Percentiles rank a stretch among this genome's conserved stretches.
phyloP scores from a whole-genome alignment of 1,140 invertebrate genomes.

The Octopus sinensis region DNA sequence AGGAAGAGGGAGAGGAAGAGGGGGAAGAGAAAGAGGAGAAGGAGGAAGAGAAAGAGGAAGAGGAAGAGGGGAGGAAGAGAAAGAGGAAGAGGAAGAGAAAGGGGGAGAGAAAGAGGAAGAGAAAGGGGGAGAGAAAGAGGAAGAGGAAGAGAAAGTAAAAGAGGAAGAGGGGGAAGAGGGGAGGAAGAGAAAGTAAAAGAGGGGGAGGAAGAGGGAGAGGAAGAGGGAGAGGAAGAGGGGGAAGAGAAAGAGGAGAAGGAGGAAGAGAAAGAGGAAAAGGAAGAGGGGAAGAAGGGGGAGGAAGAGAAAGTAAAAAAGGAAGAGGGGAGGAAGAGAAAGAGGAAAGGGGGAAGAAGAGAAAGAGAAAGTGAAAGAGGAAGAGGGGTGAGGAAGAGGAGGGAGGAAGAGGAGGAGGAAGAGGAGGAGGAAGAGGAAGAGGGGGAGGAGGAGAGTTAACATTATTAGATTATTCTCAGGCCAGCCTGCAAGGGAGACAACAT shows the following conservation, averaged over 20 bases:
- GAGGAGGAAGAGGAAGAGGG: constrained; percentile 14
- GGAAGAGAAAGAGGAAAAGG: not conserved
- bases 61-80: constrained; percentile 21
- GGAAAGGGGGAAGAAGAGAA: not conserved
- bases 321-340: constrained; percentile 16
- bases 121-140: not conserved
- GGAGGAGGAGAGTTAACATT: constrained; percentile 22
- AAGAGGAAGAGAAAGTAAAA: not conserved
- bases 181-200: constrained; percentile 4
- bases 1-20: not conserved
- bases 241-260: constrained; percentile 7
- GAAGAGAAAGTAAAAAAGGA: constrained; percentile 18
- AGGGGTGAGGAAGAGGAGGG: too few relatives aligned
- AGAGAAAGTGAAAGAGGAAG: not conserved
- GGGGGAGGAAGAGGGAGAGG: constrained; percentile 7
- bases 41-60: not conserved
- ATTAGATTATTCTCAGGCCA: not conserved
- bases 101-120: too few relatives aligned
- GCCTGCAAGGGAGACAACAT: too few relatives aligned
- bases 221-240: constrained; percentile 10
- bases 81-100: constrained; percentile 23
- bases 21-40: not conserved
- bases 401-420: not conserved
- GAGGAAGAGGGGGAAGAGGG: too few relatives aligned
- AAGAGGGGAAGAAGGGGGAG: constrained; percentile 20